Percentiles rank a stretch among this genome's conserved stretches.
Evolutionary conservation across 1,140 invertebrate genomes (phyloP).

Genomic region (Drosophila leontia): DNA sequence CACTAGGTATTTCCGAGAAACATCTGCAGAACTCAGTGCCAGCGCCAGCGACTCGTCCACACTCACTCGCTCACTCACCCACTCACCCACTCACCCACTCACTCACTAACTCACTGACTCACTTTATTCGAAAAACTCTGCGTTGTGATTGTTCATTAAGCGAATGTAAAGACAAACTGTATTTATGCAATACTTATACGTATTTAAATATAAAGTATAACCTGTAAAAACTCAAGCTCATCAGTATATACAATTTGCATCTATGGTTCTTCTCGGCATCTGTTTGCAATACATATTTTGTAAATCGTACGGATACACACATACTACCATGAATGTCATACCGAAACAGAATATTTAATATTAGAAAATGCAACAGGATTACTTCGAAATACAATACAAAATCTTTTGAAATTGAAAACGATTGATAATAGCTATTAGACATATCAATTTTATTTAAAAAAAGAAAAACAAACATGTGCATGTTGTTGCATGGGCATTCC

Average conservation of each 20-base stretch:
- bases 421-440: conserved; percentile 85
- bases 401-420: conserved; percentile 79
- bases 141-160: conserved; percentile 85
- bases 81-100: conserved; percentile 9
- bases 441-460: conserved; percentile 83
- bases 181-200: conserved; percentile 61
- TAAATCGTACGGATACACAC: conserved; percentile 46
- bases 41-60: conserved; percentile 36
- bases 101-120: conserved; percentile 16
- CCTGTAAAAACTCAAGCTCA: conserved; percentile 47
- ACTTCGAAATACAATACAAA: conserved; percentile 74
- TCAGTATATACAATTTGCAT: conserved; percentile 54
- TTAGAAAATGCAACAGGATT: conserved; percentile 58
- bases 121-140: conserved; percentile 82
- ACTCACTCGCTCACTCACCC: conserved; percentile 10
- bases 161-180: conserved; percentile 64
- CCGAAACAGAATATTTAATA: conserved; percentile 24
- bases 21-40: conserved; percentile 58
- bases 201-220: conserved; percentile 35
- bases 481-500: conserved; percentile 52
- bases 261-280: conserved; percentile 44
- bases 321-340: conserved; percentile 46
- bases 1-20: conserved; percentile 49
- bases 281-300: conserved; percentile 42
- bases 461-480: conserved; percentile 50